phyloP scores from a whole-genome alignment of 1,140 invertebrate genomes.

The Coptotermes formosanus region DNA sequence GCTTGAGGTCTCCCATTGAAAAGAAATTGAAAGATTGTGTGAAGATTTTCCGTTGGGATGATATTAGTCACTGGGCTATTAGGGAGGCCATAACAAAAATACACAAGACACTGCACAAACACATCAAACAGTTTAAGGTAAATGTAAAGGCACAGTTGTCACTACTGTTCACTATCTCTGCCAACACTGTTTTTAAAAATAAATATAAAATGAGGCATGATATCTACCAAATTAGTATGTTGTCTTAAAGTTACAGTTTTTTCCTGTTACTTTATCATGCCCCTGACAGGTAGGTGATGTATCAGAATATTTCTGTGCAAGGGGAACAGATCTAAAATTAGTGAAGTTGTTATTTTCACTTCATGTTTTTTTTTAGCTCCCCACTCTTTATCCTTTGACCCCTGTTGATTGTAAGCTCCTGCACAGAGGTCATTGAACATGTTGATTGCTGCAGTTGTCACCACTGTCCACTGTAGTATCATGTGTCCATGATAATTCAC shows the following conservation, averaged over 20 bases:
- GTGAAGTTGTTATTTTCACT: background rate
- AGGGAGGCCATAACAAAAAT: slow-evolving; percentile 84
- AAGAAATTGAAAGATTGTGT: slow-evolving; percentile 91
- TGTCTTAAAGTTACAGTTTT: too few relatives aligned
- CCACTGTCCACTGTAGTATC: too few relatives aligned
- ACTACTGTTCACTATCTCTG: background rate
- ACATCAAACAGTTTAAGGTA: slow-evolving; percentile 75
- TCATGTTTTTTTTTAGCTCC: background rate
- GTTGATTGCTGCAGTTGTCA: too few relatives aligned
- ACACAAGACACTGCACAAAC: slow-evolving; percentile 83
- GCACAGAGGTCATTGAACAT: too few relatives aligned
- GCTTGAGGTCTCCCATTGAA: slow-evolving; percentile 75
- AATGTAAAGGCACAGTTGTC: background rate
- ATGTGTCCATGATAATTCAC: too few relatives aligned
- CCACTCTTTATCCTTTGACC: background rate
- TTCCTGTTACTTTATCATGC: too few relatives aligned
- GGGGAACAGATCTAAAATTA: background rate
- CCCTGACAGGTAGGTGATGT: too few relatives aligned
- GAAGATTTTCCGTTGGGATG: slow-evolving; percentile 94
- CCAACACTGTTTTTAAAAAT: background rate
- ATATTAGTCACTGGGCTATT: slow-evolving; percentile 92
- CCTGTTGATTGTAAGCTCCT: background rate
- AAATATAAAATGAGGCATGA: background rate
- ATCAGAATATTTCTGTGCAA: too few relatives aligned
- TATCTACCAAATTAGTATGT: background rate